These are phyloP conservation scores for Bovichtus diacanthus DNA, from an alignment of 2,797 vertebrate genomes.

Conservation along the genomic window DNA sequence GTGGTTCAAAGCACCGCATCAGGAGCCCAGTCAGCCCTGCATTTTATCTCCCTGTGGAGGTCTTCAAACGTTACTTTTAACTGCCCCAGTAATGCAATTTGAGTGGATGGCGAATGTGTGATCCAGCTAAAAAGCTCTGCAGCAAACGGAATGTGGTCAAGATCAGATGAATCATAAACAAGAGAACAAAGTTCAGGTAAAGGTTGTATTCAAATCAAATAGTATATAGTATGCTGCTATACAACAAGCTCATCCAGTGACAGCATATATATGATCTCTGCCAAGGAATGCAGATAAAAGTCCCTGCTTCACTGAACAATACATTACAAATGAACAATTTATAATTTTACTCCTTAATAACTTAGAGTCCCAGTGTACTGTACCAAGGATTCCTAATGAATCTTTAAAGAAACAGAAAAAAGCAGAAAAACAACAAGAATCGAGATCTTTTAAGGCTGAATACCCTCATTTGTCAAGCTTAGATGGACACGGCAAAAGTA, in stretches of 20 bases:
- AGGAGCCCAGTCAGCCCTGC: slow-evolving; percentile 46
- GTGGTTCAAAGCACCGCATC: slow-evolving; percentile 50
- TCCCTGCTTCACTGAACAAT: slow-evolving; percentile 43
- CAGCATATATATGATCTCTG: slow-evolving; percentile 36
- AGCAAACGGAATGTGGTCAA: slow-evolving; percentile 62
- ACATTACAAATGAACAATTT: slow-evolving; percentile 74
- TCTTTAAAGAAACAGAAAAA: slow-evolving; percentile 52
- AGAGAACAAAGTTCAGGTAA: slow-evolving; percentile 55
- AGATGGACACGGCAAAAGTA: slow-evolving; percentile 51
- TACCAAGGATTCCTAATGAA: slow-evolving; percentile 64
- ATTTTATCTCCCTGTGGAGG: slow-evolving; percentile 61
- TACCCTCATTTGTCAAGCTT: slow-evolving; percentile 67
- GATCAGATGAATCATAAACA: slow-evolving; percentile 71
- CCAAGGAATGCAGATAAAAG: slow-evolving; percentile 37
- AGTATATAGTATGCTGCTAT: slow-evolving; percentile 27
- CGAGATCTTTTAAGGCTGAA: slow-evolving; percentile 59
- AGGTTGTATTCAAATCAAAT: slow-evolving; percentile 60
- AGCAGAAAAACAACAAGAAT: slow-evolving; percentile 52
- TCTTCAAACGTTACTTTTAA: slow-evolving; percentile 74
- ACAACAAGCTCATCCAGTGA: slow-evolving; percentile 26
- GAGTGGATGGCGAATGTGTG: slow-evolving; percentile 54
- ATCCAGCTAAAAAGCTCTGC: slow-evolving; percentile 53
- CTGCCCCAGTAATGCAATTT: slow-evolving; percentile 62
- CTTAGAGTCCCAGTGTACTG: slow-evolving; percentile 54
- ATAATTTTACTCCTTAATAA: slow-evolving; percentile 70